A percentile compares a stretch with the other conserved stretches of the same genome.
phyloP scores from a whole-genome alignment of 2,113 vertebrate species.

The Xiphorhynchus elegans region DNA sequence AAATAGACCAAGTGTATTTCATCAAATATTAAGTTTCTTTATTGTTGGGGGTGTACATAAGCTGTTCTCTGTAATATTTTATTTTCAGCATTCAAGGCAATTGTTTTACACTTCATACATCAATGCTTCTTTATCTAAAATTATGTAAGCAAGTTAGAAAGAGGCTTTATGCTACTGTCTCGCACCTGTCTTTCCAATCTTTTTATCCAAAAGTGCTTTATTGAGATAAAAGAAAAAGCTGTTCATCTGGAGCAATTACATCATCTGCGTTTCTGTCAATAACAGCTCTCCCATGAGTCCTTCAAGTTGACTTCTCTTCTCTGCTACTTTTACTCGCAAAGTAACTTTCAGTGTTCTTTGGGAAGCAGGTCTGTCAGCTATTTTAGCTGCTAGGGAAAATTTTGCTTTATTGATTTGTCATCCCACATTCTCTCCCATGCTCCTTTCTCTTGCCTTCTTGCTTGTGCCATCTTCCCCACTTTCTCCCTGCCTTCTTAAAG shows the following conservation, averaged over 20 bases:
- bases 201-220: slow-evolving; percentile 40
- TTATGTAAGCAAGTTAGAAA: slow-evolving; percentile 56
- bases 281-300: slow-evolving; percentile 18
- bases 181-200: slow-evolving; percentile 25
- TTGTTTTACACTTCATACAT: slow-evolving; percentile 42
- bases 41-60: background rate
- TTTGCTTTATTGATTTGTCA: background rate
- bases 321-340: slow-evolving; percentile 7
- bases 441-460: background rate
- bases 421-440: background rate
- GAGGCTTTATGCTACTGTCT: slow-evolving; percentile 39
- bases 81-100: slow-evolving; percentile 23
- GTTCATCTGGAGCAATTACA: slow-evolving; percentile 33
- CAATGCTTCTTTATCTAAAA: slow-evolving; percentile 39
- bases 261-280: slow-evolving; percentile 22
- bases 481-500: background rate
- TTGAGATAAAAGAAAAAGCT: slow-evolving; percentile 57
- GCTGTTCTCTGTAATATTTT: slow-evolving; percentile 24
- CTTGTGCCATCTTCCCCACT: background rate
- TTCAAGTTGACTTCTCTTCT: background rate
- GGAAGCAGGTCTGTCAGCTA: slow-evolving; percentile 38
- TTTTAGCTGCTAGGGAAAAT: slow-evolving; percentile 41
- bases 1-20: slow-evolving; percentile 21
- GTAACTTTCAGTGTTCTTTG: slow-evolving; percentile 50
- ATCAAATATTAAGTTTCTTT: slow-evolving; percentile 25